Evolutionary conservation across 1,140 invertebrate species (phyloP), one percentile per base, ranked within the genome.

Genomic region (Drosophila seguyi): DNA sequence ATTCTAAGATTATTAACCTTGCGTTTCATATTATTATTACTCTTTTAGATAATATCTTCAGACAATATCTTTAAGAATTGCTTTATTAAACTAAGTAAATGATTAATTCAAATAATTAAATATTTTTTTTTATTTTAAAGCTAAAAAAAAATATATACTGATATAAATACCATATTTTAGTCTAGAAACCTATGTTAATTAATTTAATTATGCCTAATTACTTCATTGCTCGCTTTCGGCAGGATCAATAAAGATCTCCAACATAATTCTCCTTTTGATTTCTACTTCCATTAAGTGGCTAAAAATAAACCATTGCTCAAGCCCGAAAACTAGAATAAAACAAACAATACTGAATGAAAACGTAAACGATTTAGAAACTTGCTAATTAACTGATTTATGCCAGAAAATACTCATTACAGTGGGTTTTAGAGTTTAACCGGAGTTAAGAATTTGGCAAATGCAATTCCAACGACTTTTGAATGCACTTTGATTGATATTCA

Each of bases 311-410:
- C 1, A 25, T 55, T 25, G 20, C 52, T 38, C 20, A 55, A 3
- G 18, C 20, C 14, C 52, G 5, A 36, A 55, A 55, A 55, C 52
- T 55, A 55, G 34, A 38, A 38, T 55, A 55, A 55, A 38, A n/a
- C 4, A 55, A 53, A 55, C 14, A 55, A 53, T 22, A 16, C 20
- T 55, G 34, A 55, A 55, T 55, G 52, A 55, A 38, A 55, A 39
- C 34, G 52, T 38, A 53, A 53, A 11, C 31, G 31, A 36, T 36
- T 53, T 53, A 53, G 29, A 36, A 55, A 55, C 52, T 20, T 55
- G 52, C 52, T 55, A 55, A 55, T 55, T 55, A 38, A 55, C 20
- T 41, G 16, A 56, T 56, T 41, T 5, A 56, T 56, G 53, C 22
- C 20, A 56, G 6, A 56, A 56, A 11, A 56, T 22, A 39, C 34